Conservation (phyloP, 2,888 invertebrate genomes). For the Hypsopygia costalis region DNA sequence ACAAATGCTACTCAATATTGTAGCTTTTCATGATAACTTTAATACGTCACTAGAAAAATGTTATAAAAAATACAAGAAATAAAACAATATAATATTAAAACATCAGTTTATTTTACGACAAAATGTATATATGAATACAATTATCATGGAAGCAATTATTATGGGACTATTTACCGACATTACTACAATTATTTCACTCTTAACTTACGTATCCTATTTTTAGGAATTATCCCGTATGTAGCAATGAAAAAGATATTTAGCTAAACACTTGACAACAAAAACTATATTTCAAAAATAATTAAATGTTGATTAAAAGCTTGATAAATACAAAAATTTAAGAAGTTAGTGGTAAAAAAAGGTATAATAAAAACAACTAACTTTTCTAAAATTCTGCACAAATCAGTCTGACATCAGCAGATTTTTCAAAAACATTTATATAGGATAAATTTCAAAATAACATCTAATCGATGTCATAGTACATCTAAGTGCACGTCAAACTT, state of each 20-base stretch:
- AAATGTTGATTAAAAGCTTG: conserved; percentile 21
- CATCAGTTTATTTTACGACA: conserved; percentile 62
- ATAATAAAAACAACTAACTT: conserved; percentile 18
- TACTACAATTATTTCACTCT: conserved; percentile 27
- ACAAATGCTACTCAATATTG: too few species aligned
- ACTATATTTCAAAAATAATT: too few species aligned
- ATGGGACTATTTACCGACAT: conserved; percentile 54
- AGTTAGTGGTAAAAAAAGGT: conserved; percentile 20
- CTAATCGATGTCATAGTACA: too few species aligned
- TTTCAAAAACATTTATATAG: too few species aligned
- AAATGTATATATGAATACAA: conserved; percentile 63
- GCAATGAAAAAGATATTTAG: conserved; percentile 28
- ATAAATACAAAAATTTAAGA: conserved; percentile 10
- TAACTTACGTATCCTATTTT: conserved; percentile 19
- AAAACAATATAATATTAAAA: conserved; percentile 43
- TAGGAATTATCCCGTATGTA: conserved; percentile 24
- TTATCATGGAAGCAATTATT: conserved; percentile 65
- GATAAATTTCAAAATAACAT: too few species aligned
- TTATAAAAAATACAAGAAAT: too few species aligned
- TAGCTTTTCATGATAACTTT: too few species aligned
- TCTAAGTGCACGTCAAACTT: too few species aligned
- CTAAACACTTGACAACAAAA: conserved; percentile 16
- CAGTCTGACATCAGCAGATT: conserved; percentile 53
- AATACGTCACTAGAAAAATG: too few species aligned
- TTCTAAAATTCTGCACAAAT: conserved; percentile 25